Evolutionary conservation across 2,888 invertebrate genomes (phyloP), one percentile per base, ranked within the genome.

Genomic region (Patella pellucida): DNA sequence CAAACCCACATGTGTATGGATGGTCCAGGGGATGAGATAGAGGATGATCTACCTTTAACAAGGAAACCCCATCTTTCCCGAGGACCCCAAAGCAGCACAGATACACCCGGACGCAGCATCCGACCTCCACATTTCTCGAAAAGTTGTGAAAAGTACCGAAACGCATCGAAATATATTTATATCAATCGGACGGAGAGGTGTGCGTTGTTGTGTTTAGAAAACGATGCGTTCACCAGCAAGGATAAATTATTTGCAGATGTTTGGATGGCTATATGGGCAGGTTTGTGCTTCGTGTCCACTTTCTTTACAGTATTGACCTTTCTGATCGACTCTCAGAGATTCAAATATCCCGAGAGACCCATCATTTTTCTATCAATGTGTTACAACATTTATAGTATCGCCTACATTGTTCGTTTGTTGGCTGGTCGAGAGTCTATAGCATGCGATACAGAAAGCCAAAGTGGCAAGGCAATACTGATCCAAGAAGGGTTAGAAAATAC

Each of bases 1-100:
- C 95, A 96, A 87, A 94, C 96, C 85, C 95, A 96, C 90, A 97
- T 98, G 97, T 98, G 98, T 90, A 98, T 98, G 96, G 96, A 96
- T 87, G 97, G 97, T 0, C 95, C 96, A 0, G 85, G 87, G 4
- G 87, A 86, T 69, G 81, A 82, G n/a, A 75, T 77, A n/a, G 82
- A 82, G 9, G 82, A 82, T n/a, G 81, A 81, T 69, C 69, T 19
- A 52, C 72, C 16, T 54, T 54, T 23, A 54, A 23, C 9, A 51
- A 54, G 12, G 14, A 62, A 62, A 62, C 62, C 62, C 23, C 19
- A 62, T 23, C 72, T n/a, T 71, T 72, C 54, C 52, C 62, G 50
- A 72, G 56, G 9, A 69, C 75, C 23, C 62, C 73, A 69, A 67
- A 62, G 31, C 68, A 69, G 52, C 73, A 62, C 62, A 14, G 62